Base-by-base conservation (phyloP, 2,888 invertebrate genomes). In the Napeogenes inachia region DNA sequence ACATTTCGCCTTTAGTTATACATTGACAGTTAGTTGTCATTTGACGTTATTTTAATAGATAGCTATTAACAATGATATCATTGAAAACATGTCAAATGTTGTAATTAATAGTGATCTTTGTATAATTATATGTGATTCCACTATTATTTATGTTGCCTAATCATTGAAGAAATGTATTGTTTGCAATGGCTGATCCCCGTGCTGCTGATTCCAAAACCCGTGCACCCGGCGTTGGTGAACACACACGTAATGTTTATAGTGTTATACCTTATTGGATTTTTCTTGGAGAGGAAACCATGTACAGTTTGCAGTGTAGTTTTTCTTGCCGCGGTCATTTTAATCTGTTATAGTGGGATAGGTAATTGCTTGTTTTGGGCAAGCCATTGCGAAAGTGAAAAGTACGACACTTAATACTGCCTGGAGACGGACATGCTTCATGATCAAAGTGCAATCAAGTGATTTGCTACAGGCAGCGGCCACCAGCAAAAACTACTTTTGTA, bases 241-340 rank as follows among this genome's bases (percentile, higher is more conserved):
- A 98, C 98, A 61, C 98, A 98, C 87, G 97, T 98, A 66, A 97
- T 99, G 95, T 99, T 99, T 85, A 97, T 99, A 93, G 95, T 97
- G 70, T 92, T 99, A 60, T 99, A 99, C 88, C 89, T 99, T 73
- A 95, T 98, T 73, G 98, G 99, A 74, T 99, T 99, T 91, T 99
- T 99, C 85, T 91, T 99, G 75, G 98, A 99, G 81, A 92, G 98
- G 76, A 99, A 90, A 84, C 99, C 99, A 0, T 99, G 99, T 85
- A 98, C 98, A 57, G 97, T 99, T 70, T 99, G 99, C 92, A 97
- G 97, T 78, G 91, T 98, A 60, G 96, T 99, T 71, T 99, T 99
- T 89, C 89, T 99, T 59, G 95, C 96, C 47, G 97, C 99, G 32
- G 96, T 99, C 61, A 96, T 96, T 76, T 92, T 99, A 30, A 95